Evolutionary conservation across 1,140 invertebrate genomes (phyloP), one percentile per base, ranked within the genome.

Genomic region (Panagrolaimus sp.): DNA sequence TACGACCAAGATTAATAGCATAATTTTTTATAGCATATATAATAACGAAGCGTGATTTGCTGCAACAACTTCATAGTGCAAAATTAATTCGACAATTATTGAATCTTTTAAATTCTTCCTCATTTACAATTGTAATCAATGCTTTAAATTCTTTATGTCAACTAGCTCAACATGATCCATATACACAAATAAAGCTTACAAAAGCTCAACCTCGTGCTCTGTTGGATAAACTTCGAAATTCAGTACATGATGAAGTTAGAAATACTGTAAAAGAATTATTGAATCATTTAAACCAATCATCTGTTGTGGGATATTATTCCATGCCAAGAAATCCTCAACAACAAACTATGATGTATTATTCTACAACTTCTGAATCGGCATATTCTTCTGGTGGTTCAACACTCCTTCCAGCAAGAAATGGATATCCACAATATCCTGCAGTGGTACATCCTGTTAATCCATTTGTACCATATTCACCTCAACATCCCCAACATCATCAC

Each of bases 101-200:
- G 8, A 13, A 13, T 14, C 66, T 78, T 11, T 66, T 75, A 7
- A 70, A 74, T 14, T 75, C 73, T 1, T 67, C 75, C 5, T 51
- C 63, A 4, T 75, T 75, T 51, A 75, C 73, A 7, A 65, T 77
- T 9, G 43, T 75, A 5, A 27, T 72, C 5, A 75, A 77, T 43
- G 57, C 71, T 9, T 71, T 75, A 5, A 72, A 72, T 8, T 72
- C 73, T 13, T 51, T 75, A 16, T 53, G 61, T 14, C 48, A 57
- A 42, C 31, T 75, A 11, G 48, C 62, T 20, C 64, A 57, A 8
- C 64, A 69, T 16, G 66, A 75, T 64, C 46, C 13, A 38, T 25
- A 42, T 5, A 63, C 66, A 14, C 73, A 75, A 63, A 16, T 63
- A 11, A 67, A 69, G 45, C 31, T 75, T 13, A 43, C 66, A 2